phyloP scores from a whole-genome alignment of 2,797 vertebrate genomes.

The Pseudotriccus pelzelni region DNA sequence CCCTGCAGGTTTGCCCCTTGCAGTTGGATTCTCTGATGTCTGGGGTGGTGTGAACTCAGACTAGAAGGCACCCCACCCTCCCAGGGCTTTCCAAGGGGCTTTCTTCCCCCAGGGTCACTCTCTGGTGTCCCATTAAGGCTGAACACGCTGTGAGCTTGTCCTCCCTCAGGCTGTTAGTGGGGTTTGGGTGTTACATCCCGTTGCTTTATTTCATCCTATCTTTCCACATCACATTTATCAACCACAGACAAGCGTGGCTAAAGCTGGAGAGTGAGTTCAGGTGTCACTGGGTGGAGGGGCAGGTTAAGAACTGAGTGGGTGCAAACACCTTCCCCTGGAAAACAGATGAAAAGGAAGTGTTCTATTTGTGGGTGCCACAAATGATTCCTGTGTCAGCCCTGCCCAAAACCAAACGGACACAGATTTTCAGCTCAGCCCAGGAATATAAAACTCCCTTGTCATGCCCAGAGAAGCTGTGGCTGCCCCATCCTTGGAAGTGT shows the following conservation, averaged over 20 bases:
- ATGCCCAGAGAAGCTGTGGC: background rate
- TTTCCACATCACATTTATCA: background rate
- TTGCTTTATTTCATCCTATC: background rate
- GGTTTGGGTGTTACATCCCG: background rate
- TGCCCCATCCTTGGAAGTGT: background rate
- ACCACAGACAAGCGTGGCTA: background rate
- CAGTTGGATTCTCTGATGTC: conserved; percentile 17
- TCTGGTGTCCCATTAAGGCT: background rate
- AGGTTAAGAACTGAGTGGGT: background rate
- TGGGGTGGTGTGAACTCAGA: background rate
- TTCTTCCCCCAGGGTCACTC: background rate
- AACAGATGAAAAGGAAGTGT: background rate
- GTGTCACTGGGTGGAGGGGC: background rate
- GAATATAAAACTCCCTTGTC: background rate
- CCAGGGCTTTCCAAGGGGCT: background rate
- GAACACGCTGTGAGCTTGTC: background rate
- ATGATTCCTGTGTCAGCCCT: background rate
- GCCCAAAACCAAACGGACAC: background rate
- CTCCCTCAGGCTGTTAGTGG: background rate
- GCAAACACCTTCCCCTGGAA: background rate
- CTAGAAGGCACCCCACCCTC: background rate
- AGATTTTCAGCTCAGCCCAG: background rate
- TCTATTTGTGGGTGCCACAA: background rate
- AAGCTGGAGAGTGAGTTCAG: background rate
- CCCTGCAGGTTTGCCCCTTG: background rate